phyloP scores from a whole-genome alignment of 2,797 vertebrate genomes.

The Cheirogaleus major region DNA sequence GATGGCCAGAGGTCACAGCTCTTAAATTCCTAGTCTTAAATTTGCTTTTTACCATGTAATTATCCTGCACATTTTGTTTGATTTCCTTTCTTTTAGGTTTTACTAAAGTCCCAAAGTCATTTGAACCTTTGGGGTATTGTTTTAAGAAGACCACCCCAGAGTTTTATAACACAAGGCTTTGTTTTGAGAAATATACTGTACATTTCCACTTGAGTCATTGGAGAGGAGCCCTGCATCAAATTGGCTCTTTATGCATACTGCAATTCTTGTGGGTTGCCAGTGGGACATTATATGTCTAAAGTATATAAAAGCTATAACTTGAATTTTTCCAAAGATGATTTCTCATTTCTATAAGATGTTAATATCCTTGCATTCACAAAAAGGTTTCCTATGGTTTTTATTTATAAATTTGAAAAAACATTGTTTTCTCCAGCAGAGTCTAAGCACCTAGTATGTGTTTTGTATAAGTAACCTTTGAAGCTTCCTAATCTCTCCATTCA shows the following conservation, averaged over 20 bases:
- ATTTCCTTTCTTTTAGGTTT: slow-evolving; percentile 68
- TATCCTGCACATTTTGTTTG: slow-evolving; percentile 58
- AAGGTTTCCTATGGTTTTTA: background rate
- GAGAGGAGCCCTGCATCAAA: slow-evolving; percentile 53
- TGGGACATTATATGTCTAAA: background rate
- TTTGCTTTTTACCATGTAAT: slow-evolving; percentile 36
- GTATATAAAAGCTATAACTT: slow-evolving; percentile 67
- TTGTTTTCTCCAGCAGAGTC: background rate
- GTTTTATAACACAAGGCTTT: slow-evolving; percentile 56
- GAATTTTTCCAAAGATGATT: slow-evolving; percentile 75
- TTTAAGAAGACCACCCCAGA: slow-evolving; percentile 72
- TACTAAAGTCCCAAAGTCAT: slow-evolving; percentile 66
- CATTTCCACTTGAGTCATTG: slow-evolving; percentile 72
- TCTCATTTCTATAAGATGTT: slow-evolving; percentile 68
- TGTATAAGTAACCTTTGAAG: background rate
- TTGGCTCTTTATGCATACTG: slow-evolving; percentile 35
- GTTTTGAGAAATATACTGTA: slow-evolving; percentile 50
- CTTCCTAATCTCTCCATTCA: background rate
- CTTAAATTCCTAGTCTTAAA: slow-evolving; percentile 59
- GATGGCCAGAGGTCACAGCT: slow-evolving; percentile 15
- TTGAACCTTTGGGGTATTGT: slow-evolving; percentile 64
- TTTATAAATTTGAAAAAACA: background rate
- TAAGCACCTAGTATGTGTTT: background rate
- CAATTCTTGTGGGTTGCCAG: slow-evolving; percentile 60
- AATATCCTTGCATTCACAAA: background rate